Evolutionary conservation across 1,140 invertebrate genomes (phyloP).

Genomic region (Drosophila virilis): DNA sequence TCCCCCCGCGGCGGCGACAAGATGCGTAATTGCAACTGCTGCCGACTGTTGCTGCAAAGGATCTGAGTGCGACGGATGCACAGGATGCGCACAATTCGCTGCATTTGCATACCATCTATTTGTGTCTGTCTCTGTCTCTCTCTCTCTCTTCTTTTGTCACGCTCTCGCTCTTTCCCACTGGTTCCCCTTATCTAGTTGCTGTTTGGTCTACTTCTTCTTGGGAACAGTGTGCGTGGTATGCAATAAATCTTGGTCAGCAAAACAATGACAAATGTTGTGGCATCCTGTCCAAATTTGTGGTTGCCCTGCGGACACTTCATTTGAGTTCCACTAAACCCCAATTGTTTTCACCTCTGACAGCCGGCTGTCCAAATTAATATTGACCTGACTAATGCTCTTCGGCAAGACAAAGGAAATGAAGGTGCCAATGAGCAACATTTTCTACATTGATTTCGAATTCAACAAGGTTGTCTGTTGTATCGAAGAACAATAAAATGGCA

Average conservation of each 20-base stretch:
- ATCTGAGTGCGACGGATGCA: constrained; percentile 51
- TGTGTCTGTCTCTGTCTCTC: constrained; percentile 27
- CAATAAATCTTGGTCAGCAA: constrained; percentile 78
- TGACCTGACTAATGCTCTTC: constrained; percentile 16
- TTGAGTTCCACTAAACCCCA: constrained; percentile 59
- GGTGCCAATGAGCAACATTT: constrained; percentile 11
- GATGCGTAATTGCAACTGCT: constrained; percentile 75
- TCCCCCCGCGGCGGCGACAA: constrained; percentile 66
- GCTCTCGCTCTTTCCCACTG: background rate
- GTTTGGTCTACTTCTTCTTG: background rate
- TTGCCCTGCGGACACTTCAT: constrained; percentile 70
- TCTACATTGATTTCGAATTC: background rate
- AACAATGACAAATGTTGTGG: constrained; percentile 75
- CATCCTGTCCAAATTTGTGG: constrained; percentile 52
- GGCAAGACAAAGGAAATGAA: constrained; percentile 23
- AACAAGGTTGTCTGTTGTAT: background rate
- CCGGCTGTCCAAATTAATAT: constrained; percentile 50
- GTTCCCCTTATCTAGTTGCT: no score
- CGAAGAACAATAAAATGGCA: no score
- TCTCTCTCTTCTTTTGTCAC: constrained; percentile 1
- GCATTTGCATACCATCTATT: constrained; percentile 45
- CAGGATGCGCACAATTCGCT: constrained; percentile 57
- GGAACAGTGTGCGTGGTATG: constrained; percentile 45
- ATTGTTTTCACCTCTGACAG: constrained; percentile 46
- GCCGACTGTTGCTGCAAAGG: constrained; percentile 60